Conservation (phyloP, 2,888 invertebrate genomes). For the Gymnocheta viridis region DNA sequence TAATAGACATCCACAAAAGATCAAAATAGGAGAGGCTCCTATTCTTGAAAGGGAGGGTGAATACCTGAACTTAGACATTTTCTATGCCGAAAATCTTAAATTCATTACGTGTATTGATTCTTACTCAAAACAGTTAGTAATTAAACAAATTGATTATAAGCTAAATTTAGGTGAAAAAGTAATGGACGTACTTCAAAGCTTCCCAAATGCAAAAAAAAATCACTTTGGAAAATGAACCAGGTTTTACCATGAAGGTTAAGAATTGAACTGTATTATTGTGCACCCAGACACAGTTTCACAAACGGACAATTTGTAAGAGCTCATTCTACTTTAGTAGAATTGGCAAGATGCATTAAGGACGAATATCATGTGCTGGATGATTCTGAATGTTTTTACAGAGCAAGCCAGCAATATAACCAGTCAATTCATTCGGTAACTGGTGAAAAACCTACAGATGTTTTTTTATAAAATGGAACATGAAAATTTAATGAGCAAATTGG, state of each 20-base stretch:
- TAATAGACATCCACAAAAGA: slow-evolving; percentile 54
- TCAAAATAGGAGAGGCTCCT: slow-evolving; percentile 63
- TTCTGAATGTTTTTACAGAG: slow-evolving; percentile 10
- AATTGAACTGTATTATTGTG: background rate
- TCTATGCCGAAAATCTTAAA: background rate
- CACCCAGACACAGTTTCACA: background rate
- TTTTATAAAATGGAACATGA: slow-evolving; percentile 42
- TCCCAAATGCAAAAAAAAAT: slow-evolving; percentile 41
- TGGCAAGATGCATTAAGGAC: slow-evolving; percentile 19
- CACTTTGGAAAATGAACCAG: slow-evolving; percentile 62
- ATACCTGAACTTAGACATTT: slow-evolving; percentile 57
- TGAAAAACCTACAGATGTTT: slow-evolving; percentile 50
- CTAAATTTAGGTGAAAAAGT: background rate
- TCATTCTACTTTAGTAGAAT: background rate
- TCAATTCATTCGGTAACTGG: slow-evolving; percentile 52
- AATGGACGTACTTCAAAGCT: slow-evolving; percentile 50
- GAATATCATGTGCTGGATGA: slow-evolving; percentile 17
- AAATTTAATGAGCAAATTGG: slow-evolving; percentile 28
- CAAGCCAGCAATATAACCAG: slow-evolving; percentile 49
- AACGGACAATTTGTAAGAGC: background rate
- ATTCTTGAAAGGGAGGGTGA: slow-evolving; percentile 62
- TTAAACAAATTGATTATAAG: background rate
- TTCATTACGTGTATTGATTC: background rate
- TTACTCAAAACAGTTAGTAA: background rate
- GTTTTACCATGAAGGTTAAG: slow-evolving; percentile 34